phyloP scores from a whole-genome alignment of 2,888 invertebrate genomes.

The Tineola bisselliella region DNA sequence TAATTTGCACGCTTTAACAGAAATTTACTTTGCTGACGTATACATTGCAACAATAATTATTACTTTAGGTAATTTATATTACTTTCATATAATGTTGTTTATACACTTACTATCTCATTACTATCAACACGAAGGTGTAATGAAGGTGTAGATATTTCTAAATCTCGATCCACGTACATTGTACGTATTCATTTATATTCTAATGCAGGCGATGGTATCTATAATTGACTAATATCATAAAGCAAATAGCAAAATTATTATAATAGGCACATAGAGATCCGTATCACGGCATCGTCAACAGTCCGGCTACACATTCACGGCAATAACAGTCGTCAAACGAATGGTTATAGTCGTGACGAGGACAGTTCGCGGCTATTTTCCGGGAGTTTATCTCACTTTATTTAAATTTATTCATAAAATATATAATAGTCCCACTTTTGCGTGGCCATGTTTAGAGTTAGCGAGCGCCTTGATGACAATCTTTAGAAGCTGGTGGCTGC shows the following conservation, averaged over 20 bases:
- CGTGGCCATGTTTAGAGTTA: constrained; percentile 31
- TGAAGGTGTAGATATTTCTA: no score
- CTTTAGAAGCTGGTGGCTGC: constrained; percentile 27
- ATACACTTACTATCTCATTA: no score
- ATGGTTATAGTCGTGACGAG: constrained; percentile 6
- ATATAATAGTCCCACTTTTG: constrained; percentile 30
- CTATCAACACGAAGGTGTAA: no score
- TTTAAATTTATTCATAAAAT: constrained; percentile 36
- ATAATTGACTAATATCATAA: background rate
- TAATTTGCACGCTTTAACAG: no score
- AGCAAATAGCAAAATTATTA: background rate
- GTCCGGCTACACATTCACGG: background rate
- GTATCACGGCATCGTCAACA: background rate
- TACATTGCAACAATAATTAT: no score
- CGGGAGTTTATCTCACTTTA: constrained; percentile 22
- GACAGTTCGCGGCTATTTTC: constrained; percentile 15
- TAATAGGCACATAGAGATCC: background rate
- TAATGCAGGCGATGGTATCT: background rate
- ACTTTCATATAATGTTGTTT: no score
- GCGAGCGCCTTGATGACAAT: constrained; percentile 34
- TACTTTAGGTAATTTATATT: no score
- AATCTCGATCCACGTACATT: background rate
- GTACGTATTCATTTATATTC: background rate
- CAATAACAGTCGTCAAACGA: constrained; percentile 2
- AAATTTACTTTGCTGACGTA: no score